Evolutionary conservation across 2,797 vertebrate species (phyloP), one percentile per base, ranked within the genome.

Genomic region (Artibeus lituratus): DNA sequence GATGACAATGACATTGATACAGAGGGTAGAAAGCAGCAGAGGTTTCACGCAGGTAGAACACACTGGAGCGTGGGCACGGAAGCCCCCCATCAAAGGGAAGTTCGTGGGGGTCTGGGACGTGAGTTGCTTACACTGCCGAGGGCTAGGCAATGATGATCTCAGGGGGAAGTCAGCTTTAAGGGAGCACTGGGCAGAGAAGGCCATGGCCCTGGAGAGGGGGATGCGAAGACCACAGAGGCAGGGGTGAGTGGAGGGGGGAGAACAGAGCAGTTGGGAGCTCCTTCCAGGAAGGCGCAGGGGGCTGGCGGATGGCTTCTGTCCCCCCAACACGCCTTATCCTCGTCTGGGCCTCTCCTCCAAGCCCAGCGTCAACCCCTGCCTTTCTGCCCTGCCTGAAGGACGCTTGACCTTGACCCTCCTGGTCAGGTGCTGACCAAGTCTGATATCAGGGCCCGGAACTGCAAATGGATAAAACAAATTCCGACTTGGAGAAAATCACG

Each of bases 1-100:
- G 1, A 14, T 1, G 22, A 3, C 8, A 1, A 14, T 1, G 22
- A 3, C 8, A 1, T 10, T 16, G n/a, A 47, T 0, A 26, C 51
- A 10, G 67, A 29, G 42, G 39, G 22, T 9, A 44, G 35, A 12
- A 29, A 22, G 32, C 1, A 12, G 44, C 24, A 26, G 55, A 16
- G n/a, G 19, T 22, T 24, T 12, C 0, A 10, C 0, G 0, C 1
- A 19, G 59, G 32, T 2, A 5, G 72, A 4, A 18, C 0, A 37
- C 42, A 8, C 0, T 4, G 22, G 65, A 19, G 37, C 29, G 26
- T 2, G 21, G 39, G 8, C 37, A 32, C 32, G 21, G 0, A 11
- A 53, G 7, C 37, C 35, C 5, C 32, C 32, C 22, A 29, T 57
- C 53, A 7, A 35, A 18, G 0, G 22, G 57, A 37, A 14, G 59